A percentile compares a stretch with the other conserved stretches of the same genome.
phyloP scores from a whole-genome alignment of 2,888 invertebrate species.

The Acleris emargana region DNA sequence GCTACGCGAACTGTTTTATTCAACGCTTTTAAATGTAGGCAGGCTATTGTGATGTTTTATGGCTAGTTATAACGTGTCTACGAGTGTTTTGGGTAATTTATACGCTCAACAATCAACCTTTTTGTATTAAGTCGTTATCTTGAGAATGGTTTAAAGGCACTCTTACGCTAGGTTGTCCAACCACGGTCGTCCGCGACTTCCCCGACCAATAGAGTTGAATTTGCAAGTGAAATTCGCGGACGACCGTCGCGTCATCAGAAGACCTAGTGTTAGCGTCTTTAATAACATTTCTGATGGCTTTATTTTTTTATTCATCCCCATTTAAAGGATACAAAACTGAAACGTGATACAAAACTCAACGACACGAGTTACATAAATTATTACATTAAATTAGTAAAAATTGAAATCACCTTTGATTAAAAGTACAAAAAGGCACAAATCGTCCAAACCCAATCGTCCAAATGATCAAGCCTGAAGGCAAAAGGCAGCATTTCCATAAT shows the following conservation, averaged over 20 bases:
- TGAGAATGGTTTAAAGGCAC: background rate
- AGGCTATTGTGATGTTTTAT: slow-evolving; percentile 16
- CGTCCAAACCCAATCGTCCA: background rate
- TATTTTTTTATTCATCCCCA: too few species aligned
- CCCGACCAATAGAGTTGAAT: too few species aligned
- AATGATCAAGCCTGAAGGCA: background rate
- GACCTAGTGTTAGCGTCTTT: too few species aligned
- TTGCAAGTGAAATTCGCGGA: too few species aligned
- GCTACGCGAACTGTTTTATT: slow-evolving; percentile 14
- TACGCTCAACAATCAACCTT: background rate
- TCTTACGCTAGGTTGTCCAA: too few species aligned
- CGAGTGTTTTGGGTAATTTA: slow-evolving; percentile 1
- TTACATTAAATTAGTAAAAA: background rate
- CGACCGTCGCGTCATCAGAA: too few species aligned
- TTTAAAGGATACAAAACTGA: too few species aligned
- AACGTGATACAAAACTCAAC: background rate
- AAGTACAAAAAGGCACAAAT: background rate
- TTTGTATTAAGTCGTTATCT: background rate
- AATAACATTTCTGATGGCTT: too few species aligned
- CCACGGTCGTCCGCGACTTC: too few species aligned
- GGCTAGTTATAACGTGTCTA: slow-evolving; percentile 5
- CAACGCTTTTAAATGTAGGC: slow-evolving; percentile 17
- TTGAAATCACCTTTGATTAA: background rate
- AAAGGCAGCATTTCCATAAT: background rate
- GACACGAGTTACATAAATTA: background rate